A percentile compares a stretch with the other conserved stretches of the same genome.
phyloP scores from a whole-genome alignment of 2,888 invertebrate species.

The Drosophila rellima region DNA sequence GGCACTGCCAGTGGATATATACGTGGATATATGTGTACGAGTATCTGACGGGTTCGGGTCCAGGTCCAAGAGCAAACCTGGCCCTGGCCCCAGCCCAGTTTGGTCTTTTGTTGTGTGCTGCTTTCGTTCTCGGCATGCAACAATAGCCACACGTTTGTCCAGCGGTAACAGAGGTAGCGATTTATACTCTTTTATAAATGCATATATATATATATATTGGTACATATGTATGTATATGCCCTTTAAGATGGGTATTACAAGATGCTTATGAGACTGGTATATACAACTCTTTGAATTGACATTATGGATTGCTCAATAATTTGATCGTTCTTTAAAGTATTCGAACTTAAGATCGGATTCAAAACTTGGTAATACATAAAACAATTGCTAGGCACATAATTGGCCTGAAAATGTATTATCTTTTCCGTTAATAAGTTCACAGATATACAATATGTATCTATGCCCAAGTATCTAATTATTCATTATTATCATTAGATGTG shows the following conservation, averaged over 20 bases:
- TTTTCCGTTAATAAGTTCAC: slow-evolving; percentile 3
- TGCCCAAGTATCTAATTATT: background rate
- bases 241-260: background rate
- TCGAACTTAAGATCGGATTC: too few relatives aligned
- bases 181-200: slow-evolving; percentile 58
- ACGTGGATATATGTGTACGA: background rate
- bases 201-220: slow-evolving; percentile 13
- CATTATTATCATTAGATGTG: background rate
- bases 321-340: background rate
- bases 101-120: slow-evolving; percentile 68
- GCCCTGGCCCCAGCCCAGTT: slow-evolving; percentile 41
- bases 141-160: slow-evolving; percentile 73
- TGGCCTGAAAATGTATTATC: background rate
- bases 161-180: slow-evolving; percentile 74
- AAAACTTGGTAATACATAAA: background rate
- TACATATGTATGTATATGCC: background rate
- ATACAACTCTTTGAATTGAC: background rate
- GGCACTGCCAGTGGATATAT: slow-evolving; percentile 37
- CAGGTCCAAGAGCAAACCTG: slow-evolving; percentile 4
- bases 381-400: background rate
- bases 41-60: slow-evolving; percentile 36
- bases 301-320: background rate
- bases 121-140: slow-evolving; percentile 68
- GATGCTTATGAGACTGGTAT: background rate
- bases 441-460: slow-evolving; percentile 5